Conservation (phyloP, 2,888 invertebrate species). For the Pherbina coryleti region DNA sequence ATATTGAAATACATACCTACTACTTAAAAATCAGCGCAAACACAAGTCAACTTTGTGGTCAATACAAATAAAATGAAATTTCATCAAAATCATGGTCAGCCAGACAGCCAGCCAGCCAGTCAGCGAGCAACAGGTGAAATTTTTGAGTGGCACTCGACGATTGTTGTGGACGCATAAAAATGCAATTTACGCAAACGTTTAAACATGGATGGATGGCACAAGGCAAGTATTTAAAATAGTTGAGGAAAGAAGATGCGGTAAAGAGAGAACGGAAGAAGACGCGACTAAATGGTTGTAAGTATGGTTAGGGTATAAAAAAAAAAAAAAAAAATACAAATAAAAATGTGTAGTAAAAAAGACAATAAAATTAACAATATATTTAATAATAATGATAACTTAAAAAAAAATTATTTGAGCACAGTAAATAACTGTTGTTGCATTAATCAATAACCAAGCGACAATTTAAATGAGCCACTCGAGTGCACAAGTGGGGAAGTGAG, state of each 20-base stretch:
- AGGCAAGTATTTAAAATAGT: not conserved
- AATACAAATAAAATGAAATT: constrained; percentile 14
- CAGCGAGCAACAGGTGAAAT: constrained; percentile 16
- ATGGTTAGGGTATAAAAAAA: not conserved
- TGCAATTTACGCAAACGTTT: not conserved
- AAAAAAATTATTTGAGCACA: no score
- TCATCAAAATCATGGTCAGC: constrained; percentile 3
- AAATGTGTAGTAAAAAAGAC: not conserved
- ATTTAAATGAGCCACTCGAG: no score
- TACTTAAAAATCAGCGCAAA: not conserved
- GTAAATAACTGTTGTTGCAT: no score
- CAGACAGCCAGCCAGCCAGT: no score
- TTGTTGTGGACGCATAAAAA: not conserved
- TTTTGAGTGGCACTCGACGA: constrained; percentile 1
- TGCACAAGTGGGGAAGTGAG: no score
- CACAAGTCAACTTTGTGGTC: not conserved
- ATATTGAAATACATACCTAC: not conserved
- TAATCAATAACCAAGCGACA: no score
- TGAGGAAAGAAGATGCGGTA: not conserved
- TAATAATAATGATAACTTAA: no score
- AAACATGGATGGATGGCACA: not conserved
- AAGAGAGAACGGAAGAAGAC: not conserved
- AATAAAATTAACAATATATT: no score
- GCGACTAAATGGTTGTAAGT: not conserved
- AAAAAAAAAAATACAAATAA: not conserved